Base-by-base conservation (phyloP, 2,888 invertebrate genomes). In the Timema podura region DNA sequence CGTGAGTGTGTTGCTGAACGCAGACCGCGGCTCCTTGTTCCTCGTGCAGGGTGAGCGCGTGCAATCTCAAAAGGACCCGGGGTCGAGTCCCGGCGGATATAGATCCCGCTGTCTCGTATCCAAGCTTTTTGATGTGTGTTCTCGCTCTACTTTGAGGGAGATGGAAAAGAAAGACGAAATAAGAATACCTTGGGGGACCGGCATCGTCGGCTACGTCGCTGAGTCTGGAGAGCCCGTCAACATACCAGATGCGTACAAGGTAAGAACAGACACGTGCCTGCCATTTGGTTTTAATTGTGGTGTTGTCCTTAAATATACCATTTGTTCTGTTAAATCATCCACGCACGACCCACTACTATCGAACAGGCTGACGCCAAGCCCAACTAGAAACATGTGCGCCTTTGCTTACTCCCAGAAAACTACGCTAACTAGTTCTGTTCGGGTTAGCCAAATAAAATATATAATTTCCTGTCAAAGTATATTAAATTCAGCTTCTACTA, bases 171-270 rank as follows among this genome's bases (percentile, higher is more conserved):
- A 93, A 76, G 94, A 95, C 74, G 96, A 96, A 83, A 96, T 96
- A 77, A 86, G 91, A 78, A 93, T 97, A 80, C 93, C 96, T 44
- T 96, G 96, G 93, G 96, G 96, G 68, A 92, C 91, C 68, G 97
- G 97, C 70, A 96, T 97, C 78, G 96, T 96, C 51, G 97, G 96
- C 13, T 93, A 92, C 82, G 96, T 96, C 64, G 97, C 96, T 16
- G 91, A 93, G 79, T 93, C 93, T 79, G 96, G 96, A 69, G 92
- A 93, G 79, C 90, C 93, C 11, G 93, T 96, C 79, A 97, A 96
- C 83, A 96, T 97, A 81, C 94, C 95, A 71, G 95, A 97, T 82
- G 96, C 96, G 69, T 97, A 97, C 83, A 90, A 95, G 91, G 93
- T 91, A 79, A 79, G 79, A 5, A 11, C 57, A 8, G 2, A 9